Evolutionary conservation across 37 sponge, comb jelly and placozoan genomes (phyloP), one percentile per base, ranked within the genome.

Genomic region (Chondrilla cf. caribensis): DNA sequence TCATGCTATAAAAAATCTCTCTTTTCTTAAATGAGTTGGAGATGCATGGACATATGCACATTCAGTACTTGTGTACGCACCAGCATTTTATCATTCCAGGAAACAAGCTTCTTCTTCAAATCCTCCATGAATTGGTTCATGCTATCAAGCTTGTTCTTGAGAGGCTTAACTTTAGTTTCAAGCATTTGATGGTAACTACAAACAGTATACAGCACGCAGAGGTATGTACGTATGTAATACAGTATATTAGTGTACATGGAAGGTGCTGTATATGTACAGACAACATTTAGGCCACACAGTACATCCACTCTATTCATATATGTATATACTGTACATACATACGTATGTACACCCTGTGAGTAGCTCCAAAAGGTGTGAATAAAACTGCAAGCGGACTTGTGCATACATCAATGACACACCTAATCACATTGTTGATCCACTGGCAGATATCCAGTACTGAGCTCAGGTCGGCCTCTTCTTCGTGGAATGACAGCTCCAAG

Each of bases 161-260:
- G 77, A 2, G 91, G 87, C 9, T 68, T 42, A 14, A 86, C 58
- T n/a, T 83, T 89, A n/a, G 70, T 82, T 72, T 93, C 87, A 26
- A 93, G 62, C 58, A 79, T 79, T 21, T 51, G 44, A 33, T 85
- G 86, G 39, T 79, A 85, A 29, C 84, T 84, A 33, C 26, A 66
- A 3, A 26, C 11, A 72, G 5, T 72, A 72, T 6, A 29, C 11
- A 35, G n/a, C 17, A 38, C n/a, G 29, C 29, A 72, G 4, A 72
- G 14, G 38, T 72, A 72, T 11, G 38, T 72, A 35, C 29, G 29
- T 72, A 35, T 29, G 38, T 72, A 22, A 66, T n/a, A n/a, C n/a
- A n/a, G n/a, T n/a, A n/a, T n/a, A n/a, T n/a, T n/a, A n/a, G n/a
- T n/a, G n/a, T n/a, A n/a, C n/a, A n/a, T n/a, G n/a, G n/a, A n/a